Conservation (phyloP, 1,140 invertebrate species). For the Cydia amplana region DNA sequence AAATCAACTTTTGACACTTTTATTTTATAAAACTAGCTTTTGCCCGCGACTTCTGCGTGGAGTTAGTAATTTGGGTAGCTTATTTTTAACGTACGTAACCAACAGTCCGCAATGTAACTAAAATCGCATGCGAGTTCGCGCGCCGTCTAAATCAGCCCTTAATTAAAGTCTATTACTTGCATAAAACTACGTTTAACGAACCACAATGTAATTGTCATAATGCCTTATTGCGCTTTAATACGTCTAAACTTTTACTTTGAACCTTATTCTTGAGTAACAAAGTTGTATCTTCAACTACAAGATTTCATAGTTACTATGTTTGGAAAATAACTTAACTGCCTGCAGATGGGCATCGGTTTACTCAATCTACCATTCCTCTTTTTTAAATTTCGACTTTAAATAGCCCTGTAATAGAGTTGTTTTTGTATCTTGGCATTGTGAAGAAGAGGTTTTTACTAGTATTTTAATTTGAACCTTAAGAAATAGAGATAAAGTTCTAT, state of each 20-base stretch:
- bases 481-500: not conserved
- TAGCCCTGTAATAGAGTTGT: not conserved
- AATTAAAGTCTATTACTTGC: not conserved
- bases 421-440: not conserved
- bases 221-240: not conserved
- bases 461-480: not conserved
- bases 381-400: not conserved
- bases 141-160: too few relatives aligned
- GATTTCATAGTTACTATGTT: not conserved
- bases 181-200: slow-evolving; percentile 9
- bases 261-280: not conserved
- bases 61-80: too few relatives aligned
- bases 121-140: too few relatives aligned
- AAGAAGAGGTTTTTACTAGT: not conserved
- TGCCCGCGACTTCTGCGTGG: too few relatives aligned
- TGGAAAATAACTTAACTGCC: not conserved
- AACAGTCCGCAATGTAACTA: too few relatives aligned
- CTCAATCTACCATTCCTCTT: not conserved
- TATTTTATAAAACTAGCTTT: too few relatives aligned
- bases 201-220: not conserved
- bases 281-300: not conserved
- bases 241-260: not conserved
- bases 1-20: too few relatives aligned
- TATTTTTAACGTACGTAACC: too few relatives aligned
- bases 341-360: not conserved